Evolutionary conservation across 1,140 invertebrate genomes (phyloP).

Genomic region (Carposina sasakii): DNA sequence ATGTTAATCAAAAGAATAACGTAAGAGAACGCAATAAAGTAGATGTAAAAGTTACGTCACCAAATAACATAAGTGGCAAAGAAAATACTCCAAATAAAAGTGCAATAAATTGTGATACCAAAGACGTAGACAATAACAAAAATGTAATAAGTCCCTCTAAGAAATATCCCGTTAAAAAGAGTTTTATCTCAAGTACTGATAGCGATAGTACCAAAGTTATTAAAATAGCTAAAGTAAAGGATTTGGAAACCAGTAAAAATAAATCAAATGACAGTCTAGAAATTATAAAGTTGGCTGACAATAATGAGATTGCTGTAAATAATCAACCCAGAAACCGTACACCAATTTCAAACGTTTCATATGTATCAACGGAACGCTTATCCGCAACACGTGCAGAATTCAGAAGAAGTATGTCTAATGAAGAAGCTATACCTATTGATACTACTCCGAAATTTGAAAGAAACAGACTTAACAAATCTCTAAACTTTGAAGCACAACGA

Average conservation of each 20-base stretch:
- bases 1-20: conserved; percentile 20
- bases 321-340: conserved; percentile 68
- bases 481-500: conserved; percentile 63
- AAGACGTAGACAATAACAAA: conserved; percentile 60
- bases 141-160: conserved; percentile 66
- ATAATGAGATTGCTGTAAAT: conserved; percentile 67
- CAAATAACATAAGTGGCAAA: conserved; percentile 39
- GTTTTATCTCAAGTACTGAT: conserved; percentile 52
- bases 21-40: conserved; percentile 26
- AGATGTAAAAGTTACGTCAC: conserved; percentile 28
- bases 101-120: conserved; percentile 64
- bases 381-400: conserved; percentile 38
- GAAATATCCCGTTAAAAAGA: conserved; percentile 60
- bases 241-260: conserved; percentile 62
- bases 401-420: conserved; percentile 53
- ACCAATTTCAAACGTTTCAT: conserved; percentile 64
- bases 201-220: conserved; percentile 55
- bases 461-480: conserved; percentile 66
- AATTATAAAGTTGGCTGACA: conserved; percentile 62
- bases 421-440: conserved; percentile 45
- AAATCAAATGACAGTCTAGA: conserved; percentile 65
- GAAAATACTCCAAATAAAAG: conserved; percentile 50
- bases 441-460: conserved; percentile 64
- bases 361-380: conserved; percentile 54
- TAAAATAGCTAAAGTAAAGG: conserved; percentile 65